Evolutionary conservation across 53 echinoderm and acorn worm species (phyloP).

Genomic region (Stichopus horrens): DNA sequence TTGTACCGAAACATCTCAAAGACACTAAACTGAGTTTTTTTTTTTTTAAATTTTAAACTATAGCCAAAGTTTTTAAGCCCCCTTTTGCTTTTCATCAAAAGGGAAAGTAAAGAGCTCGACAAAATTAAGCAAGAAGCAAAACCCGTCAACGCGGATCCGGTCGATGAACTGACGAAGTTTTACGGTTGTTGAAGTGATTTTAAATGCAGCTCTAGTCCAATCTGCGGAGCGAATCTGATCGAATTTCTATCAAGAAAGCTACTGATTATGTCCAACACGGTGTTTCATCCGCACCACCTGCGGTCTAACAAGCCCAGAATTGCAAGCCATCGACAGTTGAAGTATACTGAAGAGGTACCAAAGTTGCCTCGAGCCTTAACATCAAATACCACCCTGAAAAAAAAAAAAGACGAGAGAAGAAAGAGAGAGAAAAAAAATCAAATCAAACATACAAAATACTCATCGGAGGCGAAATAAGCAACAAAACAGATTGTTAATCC

Average conservation of each 20-base stretch:
- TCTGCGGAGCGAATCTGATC: conserved; percentile 34
- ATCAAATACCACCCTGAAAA: conserved; percentile 32
- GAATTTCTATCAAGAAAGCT: conserved; percentile 42
- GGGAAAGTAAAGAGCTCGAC: no score
- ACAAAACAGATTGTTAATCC: conserved; percentile 35
- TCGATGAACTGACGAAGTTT: conserved; percentile 30
- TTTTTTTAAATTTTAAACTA: no score
- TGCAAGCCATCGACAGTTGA: conserved; percentile 37
- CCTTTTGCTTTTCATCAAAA: no score
- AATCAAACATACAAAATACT: conserved; percentile 43
- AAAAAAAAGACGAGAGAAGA: neutral
- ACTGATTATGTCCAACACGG: conserved; percentile 41
- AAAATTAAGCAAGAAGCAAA: neutral
- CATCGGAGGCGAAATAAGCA: conserved; percentile 4
- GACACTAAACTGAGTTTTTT: no score
- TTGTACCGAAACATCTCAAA: no score
- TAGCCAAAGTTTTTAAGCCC: no score
- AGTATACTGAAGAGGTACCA: conserved; percentile 29
- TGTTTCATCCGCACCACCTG: conserved; percentile 42
- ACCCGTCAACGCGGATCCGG: neutral
- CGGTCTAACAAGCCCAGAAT: conserved; percentile 45
- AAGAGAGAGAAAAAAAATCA: conserved; percentile 13
- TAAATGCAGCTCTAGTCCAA: conserved; percentile 42
- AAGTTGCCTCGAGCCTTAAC: conserved; percentile 20
- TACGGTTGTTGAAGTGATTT: conserved; percentile 46